These are phyloP conservation scores for Parotocinclus haroldoi DNA, from an alignment of 2,797 vertebrate species.

Conservation along the genomic window DNA sequence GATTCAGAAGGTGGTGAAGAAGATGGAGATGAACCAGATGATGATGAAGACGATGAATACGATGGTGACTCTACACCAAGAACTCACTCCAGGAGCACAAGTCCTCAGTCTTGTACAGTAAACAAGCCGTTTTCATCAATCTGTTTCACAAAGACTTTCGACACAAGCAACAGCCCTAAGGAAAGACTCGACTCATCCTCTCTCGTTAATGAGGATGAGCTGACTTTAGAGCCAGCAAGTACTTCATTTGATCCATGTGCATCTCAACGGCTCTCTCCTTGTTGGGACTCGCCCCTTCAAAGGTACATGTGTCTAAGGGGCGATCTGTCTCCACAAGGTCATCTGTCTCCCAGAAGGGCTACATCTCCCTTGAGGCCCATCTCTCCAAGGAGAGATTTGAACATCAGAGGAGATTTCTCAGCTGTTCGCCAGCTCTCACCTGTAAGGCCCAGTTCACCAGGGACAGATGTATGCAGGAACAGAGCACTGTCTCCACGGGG, in stretches of 20 bases:
- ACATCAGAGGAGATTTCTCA: conserved; percentile 71
- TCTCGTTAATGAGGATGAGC: conserved; percentile 82
- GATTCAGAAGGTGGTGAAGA: conserved; percentile 89
- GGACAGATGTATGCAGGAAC: conserved; percentile 76
- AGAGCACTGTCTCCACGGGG: conserved; percentile 85
- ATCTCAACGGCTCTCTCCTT: conserved; percentile 87
- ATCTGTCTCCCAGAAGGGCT: conserved; percentile 85
- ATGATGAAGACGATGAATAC: conserved; percentile 93
- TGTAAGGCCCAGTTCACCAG: conserved; percentile 79
- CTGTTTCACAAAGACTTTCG: conserved; percentile 76
- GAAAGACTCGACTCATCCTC: conserved; percentile 68
- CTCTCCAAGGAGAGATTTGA: conserved; percentile 79
- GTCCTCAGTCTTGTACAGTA: conserved; percentile 83
- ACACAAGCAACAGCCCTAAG: conserved; percentile 50
- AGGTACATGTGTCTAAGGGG: conserved; percentile 89
- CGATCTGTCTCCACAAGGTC: conserved; percentile 86
- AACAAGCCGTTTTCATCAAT: conserved; percentile 80
- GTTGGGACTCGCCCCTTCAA: conserved; percentile 87
- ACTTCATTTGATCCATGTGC: conserved; percentile 87
- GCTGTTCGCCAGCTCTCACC: conserved; percentile 70
- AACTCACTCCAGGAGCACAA: conserved; percentile 90
- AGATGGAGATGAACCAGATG: conserved; percentile 90
- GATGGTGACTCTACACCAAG: conserved; percentile 93
- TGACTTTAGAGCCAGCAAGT: conserved; percentile 78
- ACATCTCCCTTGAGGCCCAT: conserved; percentile 82